phyloP scores from a whole-genome alignment of 2,113 vertebrate genomes.

The Apodemus sylvaticus region DNA sequence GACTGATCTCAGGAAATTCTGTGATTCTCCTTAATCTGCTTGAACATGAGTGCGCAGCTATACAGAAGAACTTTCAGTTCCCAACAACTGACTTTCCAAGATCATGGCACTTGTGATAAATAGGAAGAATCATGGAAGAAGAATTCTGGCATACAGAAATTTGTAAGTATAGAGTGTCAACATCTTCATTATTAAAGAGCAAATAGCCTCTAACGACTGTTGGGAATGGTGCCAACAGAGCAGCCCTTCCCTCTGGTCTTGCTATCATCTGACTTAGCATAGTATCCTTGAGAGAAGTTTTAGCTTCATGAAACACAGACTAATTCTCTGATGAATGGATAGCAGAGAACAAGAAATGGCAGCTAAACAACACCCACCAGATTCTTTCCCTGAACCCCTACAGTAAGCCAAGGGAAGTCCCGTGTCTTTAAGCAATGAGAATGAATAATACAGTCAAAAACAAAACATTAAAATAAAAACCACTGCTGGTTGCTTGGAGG shows the following conservation, averaged over 20 bases:
- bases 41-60: neutral
- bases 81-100: neutral
- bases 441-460: neutral
- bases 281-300: neutral
- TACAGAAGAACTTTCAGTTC: neutral
- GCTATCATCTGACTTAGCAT: neutral
- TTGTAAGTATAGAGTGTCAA: neutral
- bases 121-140: neutral
- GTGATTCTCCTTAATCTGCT: neutral
- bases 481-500: neutral
- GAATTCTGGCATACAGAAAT: neutral
- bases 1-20: neutral
- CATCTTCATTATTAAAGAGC: neutral
- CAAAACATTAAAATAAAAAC: conserved; percentile 10
- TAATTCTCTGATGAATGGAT: neutral
- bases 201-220: neutral
- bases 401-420: neutral
- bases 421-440: conserved; percentile 28
- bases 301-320: neutral
- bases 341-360: neutral
- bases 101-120: neutral
- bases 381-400: neutral
- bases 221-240: neutral
- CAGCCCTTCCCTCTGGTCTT: neutral
- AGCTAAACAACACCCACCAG: neutral